Evolutionary conservation across 2,888 invertebrate species (phyloP).

Genomic region (Rhagonycha fulva): DNA sequence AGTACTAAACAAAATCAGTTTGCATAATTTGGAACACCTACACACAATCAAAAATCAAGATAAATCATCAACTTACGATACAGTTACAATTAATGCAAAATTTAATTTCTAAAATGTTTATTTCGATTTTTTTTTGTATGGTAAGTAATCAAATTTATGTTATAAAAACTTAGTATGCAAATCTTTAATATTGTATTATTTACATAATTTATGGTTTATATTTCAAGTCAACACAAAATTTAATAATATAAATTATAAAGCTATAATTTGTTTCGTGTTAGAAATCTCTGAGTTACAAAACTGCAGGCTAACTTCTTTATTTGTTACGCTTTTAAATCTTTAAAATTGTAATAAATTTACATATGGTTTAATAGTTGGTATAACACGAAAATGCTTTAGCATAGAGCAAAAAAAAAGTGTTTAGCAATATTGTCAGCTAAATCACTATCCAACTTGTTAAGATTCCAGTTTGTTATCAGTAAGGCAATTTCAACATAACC

Average conservation of each 20-base stretch:
- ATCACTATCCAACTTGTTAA: constrained; percentile 23
- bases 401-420: constrained; percentile 16
- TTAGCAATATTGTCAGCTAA: constrained; percentile 19
- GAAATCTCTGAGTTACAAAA: neutral
- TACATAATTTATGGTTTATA: neutral
- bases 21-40: neutral
- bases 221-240: neutral
- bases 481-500: constrained; percentile 22
- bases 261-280: neutral
- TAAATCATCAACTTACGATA: neutral
- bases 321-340: neutral
- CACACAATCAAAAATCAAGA: neutral
- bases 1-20: constrained; percentile 3
- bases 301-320: neutral
- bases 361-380: neutral
- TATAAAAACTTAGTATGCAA: neutral
- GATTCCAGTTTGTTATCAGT: constrained; percentile 27
- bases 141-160: neutral
- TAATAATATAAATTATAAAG: neutral
- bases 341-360: neutral
- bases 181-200: neutral
- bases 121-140: neutral
- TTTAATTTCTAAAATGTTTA: neutral
- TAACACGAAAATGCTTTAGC: constrained; percentile 13
- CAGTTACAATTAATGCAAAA: neutral